Evolutionary conservation across 2,113 vertebrate genomes (phyloP).

Genomic region (Seriola dumerili): DNA sequence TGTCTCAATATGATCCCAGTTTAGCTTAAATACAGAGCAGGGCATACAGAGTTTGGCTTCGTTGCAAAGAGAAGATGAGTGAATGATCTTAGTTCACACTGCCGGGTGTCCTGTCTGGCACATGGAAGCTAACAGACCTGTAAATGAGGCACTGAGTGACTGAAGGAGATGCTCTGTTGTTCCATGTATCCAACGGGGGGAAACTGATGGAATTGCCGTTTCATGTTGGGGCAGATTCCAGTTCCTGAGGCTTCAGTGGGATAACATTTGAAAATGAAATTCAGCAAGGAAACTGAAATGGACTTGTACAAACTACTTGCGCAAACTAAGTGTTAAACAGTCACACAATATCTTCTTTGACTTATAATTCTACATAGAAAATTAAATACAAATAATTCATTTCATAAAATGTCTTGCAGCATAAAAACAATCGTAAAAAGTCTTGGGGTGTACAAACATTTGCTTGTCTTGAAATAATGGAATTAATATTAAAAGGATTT

Average conservation of each 20-base stretch:
- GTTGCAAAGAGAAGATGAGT: background rate
- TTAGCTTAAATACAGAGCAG: background rate
- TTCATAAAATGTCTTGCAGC: constrained; percentile 44
- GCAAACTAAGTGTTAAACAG: background rate
- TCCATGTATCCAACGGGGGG: background rate
- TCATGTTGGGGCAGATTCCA: background rate
- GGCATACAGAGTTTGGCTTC: background rate
- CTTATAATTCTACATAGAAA: constrained; percentile 5
- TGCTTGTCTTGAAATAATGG: background rate
- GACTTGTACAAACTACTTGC: background rate
- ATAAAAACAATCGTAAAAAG: constrained; percentile 47
- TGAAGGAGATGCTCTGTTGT: background rate
- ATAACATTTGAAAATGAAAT: background rate
- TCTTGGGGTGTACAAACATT: constrained; percentile 21
- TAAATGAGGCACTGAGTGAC: constrained; percentile 27
- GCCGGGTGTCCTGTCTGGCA: background rate
- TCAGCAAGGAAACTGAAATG: background rate
- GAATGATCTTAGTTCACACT: background rate
- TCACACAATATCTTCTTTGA: background rate
- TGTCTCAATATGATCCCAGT: background rate
- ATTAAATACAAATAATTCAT: constrained; percentile 31
- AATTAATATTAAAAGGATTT: background rate
- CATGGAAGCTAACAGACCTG: background rate
- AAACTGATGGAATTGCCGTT: background rate
- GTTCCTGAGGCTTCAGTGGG: constrained; percentile 8